A percentile compares a stretch with the other conserved stretches of the same genome.
Conservation (phyloP, 1,140 invertebrate species). For the Sycobia sp. region DNA sequence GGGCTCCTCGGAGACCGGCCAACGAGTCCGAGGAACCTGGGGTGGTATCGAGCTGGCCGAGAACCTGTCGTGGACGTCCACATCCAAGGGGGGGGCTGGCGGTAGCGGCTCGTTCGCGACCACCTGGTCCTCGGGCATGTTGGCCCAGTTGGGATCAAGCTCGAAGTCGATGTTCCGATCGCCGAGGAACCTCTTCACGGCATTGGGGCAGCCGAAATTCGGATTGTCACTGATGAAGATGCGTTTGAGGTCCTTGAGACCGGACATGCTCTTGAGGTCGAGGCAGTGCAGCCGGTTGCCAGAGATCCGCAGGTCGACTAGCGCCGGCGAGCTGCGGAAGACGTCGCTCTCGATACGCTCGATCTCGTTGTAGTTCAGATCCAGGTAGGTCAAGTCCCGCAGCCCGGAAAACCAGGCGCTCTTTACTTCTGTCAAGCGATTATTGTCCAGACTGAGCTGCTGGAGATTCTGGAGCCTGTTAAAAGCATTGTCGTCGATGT, state of each 20-base stretch:
- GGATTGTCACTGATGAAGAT: constrained; percentile 52
- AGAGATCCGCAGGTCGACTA: constrained; percentile 54
- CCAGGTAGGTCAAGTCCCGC: constrained; percentile 49
- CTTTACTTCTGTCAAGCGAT: constrained; percentile 42
- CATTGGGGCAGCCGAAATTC: constrained; percentile 53
- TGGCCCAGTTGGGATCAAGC: constrained; percentile 46
- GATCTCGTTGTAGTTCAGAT: constrained; percentile 55
- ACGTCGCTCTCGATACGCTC: constrained; percentile 47
- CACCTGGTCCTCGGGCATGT: constrained; percentile 38
- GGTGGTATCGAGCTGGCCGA: neutral
- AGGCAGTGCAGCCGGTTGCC: constrained; percentile 53
- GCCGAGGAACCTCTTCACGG: constrained; percentile 43
- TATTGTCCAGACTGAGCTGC: constrained; percentile 52
- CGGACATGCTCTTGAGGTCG: constrained; percentile 45
- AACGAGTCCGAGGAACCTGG: constrained; percentile 2
- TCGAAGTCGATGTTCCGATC: constrained; percentile 43
- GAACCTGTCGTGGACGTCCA: neutral
- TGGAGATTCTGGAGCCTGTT: constrained; percentile 45
- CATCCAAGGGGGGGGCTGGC: neutral
- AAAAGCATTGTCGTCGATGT: constrained; percentile 52
- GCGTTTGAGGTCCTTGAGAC: constrained; percentile 44
- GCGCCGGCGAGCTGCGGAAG: constrained; percentile 42
- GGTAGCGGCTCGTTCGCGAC: neutral
- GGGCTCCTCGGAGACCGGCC: no score
- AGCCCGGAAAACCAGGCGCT: constrained; percentile 50